Evolutionary conservation across 2,888 invertebrate species (phyloP).

Genomic region (Euclidia mi): DNA sequence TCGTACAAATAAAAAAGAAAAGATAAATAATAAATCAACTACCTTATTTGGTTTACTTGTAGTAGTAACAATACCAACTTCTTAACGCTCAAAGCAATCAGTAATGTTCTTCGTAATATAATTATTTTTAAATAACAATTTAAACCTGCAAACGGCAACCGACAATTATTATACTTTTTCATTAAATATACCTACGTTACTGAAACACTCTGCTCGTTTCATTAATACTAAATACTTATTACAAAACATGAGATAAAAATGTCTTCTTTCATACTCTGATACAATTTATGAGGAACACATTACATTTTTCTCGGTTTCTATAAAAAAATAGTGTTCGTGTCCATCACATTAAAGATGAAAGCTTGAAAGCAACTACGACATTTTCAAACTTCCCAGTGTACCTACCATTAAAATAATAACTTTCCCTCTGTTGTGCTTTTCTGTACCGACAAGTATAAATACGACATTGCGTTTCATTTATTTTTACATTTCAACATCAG

Average conservation of each 20-base stretch:
- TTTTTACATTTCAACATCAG: conserved; percentile 18
- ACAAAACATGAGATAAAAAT: conserved; percentile 36
- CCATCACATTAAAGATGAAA: conserved; percentile 82
- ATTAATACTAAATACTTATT: not conserved
- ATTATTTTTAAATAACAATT: too few relatives aligned
- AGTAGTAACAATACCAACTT: too few relatives aligned
- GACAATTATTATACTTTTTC: too few relatives aligned
- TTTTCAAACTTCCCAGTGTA: conserved; percentile 77
- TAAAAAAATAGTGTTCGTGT: conserved; percentile 70
- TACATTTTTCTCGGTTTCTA: conserved; percentile 58
- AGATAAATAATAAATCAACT: too few relatives aligned
- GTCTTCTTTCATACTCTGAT: conserved; percentile 10
- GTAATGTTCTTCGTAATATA: too few relatives aligned
- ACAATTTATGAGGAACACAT: conserved; percentile 42
- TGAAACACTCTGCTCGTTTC: too few relatives aligned
- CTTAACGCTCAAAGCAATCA: too few relatives aligned
- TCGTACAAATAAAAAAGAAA: too few relatives aligned
- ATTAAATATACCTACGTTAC: too few relatives aligned
- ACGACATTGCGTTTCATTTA: conserved; percentile 43
- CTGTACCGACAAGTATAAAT: conserved; percentile 60
- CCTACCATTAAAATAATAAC: conserved; percentile 89
- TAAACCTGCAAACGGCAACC: too few relatives aligned
- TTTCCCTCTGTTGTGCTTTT: conserved; percentile 76
- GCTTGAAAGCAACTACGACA: conserved; percentile 76
- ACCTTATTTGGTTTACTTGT: too few relatives aligned